A percentile compares a stretch with the other conserved stretches of the same genome.
These are phyloP conservation scores for Myiozetetes cayanensis DNA, from an alignment of 2,113 vertebrate genomes.

Conservation along the genomic window DNA sequence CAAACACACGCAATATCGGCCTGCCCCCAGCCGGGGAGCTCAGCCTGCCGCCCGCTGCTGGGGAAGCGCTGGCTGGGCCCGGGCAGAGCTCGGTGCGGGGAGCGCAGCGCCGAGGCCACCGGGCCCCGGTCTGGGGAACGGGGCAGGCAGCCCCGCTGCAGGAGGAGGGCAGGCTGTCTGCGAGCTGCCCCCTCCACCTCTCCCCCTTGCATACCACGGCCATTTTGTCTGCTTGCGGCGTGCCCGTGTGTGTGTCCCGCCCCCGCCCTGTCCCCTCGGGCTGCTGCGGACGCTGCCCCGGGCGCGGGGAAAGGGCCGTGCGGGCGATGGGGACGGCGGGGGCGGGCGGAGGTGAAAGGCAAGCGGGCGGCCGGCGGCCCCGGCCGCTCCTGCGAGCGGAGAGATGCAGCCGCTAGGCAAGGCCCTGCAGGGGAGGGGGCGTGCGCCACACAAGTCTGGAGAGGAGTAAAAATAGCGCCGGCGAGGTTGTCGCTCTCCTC, in stretches of 20 bases:
- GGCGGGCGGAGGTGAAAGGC: not conserved
- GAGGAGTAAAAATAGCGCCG: constrained; percentile 1
- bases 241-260: not conserved
- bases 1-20: not conserved
- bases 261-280: not conserved
- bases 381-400: not conserved
- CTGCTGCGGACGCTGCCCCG: not conserved
- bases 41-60: not conserved
- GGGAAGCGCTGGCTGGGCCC: not conserved
- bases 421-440: constrained; percentile 40
- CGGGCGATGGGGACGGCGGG: not conserved
- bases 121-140: not conserved
- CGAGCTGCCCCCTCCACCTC: constrained; percentile 1
- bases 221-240: constrained; percentile 41
- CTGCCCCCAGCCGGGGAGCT: not conserved
- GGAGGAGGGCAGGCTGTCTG: not conserved
- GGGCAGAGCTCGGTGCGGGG: not conserved
- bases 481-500: not conserved
- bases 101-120: not conserved
- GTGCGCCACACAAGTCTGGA: constrained; percentile 17
- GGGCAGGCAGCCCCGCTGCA: not conserved
- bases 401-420: constrained; percentile 13
- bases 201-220: constrained; percentile 1
- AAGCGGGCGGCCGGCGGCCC: not conserved
- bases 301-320: not conserved